Evolutionary conservation across 2,888 invertebrate species (phyloP), one percentile per base, ranked within the genome.

Genomic region (Drosophila cognata): DNA sequence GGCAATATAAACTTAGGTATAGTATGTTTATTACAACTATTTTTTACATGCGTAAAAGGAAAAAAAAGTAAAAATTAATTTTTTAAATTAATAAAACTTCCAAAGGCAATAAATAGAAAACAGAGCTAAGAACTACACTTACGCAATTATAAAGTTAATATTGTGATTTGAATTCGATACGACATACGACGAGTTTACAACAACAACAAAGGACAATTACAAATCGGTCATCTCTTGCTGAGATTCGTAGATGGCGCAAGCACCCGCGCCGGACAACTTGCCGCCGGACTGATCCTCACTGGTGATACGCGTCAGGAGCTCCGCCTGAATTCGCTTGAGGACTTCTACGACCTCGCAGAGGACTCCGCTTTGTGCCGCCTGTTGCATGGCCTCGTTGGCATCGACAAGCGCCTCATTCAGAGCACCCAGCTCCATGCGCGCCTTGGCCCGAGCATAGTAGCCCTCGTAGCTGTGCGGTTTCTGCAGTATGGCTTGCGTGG

Each of bases 381-480:
- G 92, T 71, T 92, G 92, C 92, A 92, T 92, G 0, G 98, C 98
- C 91, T 97, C 96, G 81, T 96, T 95, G 16, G 98, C 96, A 92
- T 98, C 98, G 2, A 95, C 94, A 28, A 98, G 94, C 0, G 98
- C 98, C 80, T 97, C 96, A 33, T 96, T 95, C 5, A 95, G 94
- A 79, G 95, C 95, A 92, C 95, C 95, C 61, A 96, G 94, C 66
- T 98, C 97, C 74, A 98, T 94, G 74, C 96, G 95, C 10, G 98
- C 98, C 91, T 98, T 96, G 0, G 98, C 96, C 92, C 98, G 95
- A 5, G 98, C 98, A 93, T 98, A 98, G 85, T 96, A 98, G 7
- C 98, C 98, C 93, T 98, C 98, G 91, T 97, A 98, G 4, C 98
- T 98, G 91, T 96, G 96, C 2, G 97, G 96, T 79, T 97, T 97